phyloP scores from a whole-genome alignment of 2,797 vertebrate genomes.

The Buceros bicornis region DNA sequence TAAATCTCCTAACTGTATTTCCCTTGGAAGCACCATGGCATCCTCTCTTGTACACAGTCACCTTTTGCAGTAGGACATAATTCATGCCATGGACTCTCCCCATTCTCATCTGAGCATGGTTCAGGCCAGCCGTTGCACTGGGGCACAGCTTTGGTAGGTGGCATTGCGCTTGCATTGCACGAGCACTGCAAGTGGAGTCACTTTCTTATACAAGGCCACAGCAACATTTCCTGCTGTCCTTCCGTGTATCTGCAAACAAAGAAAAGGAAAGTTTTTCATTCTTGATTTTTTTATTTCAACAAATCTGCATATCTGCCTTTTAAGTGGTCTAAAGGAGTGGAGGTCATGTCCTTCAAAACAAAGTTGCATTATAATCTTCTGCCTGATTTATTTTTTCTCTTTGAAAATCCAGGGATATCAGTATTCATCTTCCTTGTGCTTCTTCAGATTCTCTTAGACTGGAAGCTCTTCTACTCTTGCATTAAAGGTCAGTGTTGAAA shows the following conservation, averaged over 20 bases:
- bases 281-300: background rate
- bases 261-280: background rate
- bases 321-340: background rate
- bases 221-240: background rate
- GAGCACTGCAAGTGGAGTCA: background rate
- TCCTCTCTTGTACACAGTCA: background rate
- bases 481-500: constrained; percentile 11
- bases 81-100: background rate
- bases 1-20: background rate
- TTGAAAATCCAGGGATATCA: background rate
- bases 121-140: fast-evolving
- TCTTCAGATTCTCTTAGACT: background rate
- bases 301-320: background rate
- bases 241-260: background rate
- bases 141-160: background rate
- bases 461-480: background rate
- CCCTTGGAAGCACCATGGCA: background rate
- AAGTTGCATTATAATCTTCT: background rate
- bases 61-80: background rate
- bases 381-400: background rate
- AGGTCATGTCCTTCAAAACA: background rate
- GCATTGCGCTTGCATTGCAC: background rate
- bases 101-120: background rate
- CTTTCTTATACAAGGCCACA: background rate
- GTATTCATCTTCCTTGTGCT: background rate